A percentile compares a stretch with the other conserved stretches of the same genome.
Evolutionary conservation across 2,113 vertebrate genomes (phyloP).

Genomic region (Madoqua kirkii): DNA sequence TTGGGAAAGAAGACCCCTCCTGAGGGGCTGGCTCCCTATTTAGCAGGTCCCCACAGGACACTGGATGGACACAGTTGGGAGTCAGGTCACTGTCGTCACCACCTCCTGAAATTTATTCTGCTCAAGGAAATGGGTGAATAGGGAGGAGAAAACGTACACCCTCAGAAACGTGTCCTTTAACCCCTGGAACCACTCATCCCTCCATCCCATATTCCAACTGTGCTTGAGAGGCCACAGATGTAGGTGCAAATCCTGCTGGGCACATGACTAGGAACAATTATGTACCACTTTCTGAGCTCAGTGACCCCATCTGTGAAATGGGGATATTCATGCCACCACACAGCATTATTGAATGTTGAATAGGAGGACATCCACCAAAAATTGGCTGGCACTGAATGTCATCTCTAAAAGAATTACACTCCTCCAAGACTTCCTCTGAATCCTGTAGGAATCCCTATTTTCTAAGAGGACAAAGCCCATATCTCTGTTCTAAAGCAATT

Average conservation of each 20-base stretch:
- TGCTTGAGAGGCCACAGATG: neutral
- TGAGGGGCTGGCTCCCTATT: neutral
- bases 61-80: neutral
- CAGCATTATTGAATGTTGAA: neutral
- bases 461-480: conserved; percentile 8
- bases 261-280: neutral
- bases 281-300: neutral
- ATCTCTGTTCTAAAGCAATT: neutral
- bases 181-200: neutral
- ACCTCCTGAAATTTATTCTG: neutral
- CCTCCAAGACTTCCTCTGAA: neutral
- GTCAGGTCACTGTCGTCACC: neutral
- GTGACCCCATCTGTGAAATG: neutral
- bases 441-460: neutral
- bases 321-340: neutral
- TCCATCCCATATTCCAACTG: neutral
- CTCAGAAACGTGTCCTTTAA: neutral
- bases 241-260: neutral
- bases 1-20: neutral
- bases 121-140: neutral
- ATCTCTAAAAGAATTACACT: neutral
- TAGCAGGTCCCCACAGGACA: neutral
- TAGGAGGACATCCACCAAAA: neutral
- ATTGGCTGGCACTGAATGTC: neutral
- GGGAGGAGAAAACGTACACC: neutral